Conservation (phyloP, 2,113 vertebrate species). For the Ageneiosus marmoratus region DNA sequence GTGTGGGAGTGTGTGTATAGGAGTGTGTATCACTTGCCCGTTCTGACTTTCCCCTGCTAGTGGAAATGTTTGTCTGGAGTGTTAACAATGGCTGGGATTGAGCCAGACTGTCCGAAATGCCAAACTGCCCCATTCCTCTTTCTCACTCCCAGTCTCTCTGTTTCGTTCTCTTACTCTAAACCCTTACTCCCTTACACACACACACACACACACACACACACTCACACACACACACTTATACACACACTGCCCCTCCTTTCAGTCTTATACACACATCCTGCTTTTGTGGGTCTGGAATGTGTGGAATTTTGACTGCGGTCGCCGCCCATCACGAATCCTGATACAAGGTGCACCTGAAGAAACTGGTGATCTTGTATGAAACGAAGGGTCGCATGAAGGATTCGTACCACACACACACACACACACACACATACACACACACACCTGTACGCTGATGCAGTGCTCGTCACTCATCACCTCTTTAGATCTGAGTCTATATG, state of each 20-base stretch:
- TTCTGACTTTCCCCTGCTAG: conserved; percentile 59
- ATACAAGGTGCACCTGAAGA: conserved; percentile 57
- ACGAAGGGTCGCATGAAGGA: conserved; percentile 6
- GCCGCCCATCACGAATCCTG: conserved; percentile 5
- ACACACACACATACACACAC: neutral
- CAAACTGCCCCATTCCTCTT: conserved; percentile 40
- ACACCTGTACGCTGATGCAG: no score
- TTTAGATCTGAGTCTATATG: neutral
- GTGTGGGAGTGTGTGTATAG: neutral
- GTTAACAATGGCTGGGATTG: conserved; percentile 73
- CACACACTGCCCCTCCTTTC: conserved; percentile 42
- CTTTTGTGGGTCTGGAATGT: conserved; percentile 77
- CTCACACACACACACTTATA: neutral
- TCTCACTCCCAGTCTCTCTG: conserved; percentile 7
- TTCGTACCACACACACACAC: conserved; percentile 14
- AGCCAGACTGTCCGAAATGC: conserved; percentile 58
- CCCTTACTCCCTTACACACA: neutral
- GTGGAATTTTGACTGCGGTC: conserved; percentile 66
- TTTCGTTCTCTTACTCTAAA: conserved; percentile 27
- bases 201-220: neutral
- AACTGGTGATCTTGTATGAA: neutral
- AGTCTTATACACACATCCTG: conserved; percentile 78
- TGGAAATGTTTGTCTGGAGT: conserved; percentile 73
- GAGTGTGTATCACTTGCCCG: neutral
- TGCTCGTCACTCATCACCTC: neutral